A percentile compares a stretch with the other conserved stretches of the same genome.
Evolutionary conservation across 1,140 invertebrate genomes (phyloP).

Genomic region (Drosophila saltans): DNA sequence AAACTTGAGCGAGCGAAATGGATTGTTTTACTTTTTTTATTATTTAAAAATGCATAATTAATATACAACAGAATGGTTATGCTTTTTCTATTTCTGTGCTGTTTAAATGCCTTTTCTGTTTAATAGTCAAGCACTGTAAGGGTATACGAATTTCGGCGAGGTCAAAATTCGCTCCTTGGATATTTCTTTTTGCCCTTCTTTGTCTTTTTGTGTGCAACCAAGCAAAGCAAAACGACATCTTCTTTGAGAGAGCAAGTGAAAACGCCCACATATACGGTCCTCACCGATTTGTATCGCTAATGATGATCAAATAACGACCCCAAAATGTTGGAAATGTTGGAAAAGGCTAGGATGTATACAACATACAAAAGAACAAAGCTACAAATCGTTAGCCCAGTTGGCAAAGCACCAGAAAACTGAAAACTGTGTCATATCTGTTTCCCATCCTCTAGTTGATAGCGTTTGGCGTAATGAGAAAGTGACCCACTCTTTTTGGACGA

Average conservation of each 20-base stretch:
- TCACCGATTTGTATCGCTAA: constrained; percentile 73
- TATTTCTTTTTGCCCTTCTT: background rate
- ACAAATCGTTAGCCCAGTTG: constrained; percentile 79
- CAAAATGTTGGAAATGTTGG: background rate
- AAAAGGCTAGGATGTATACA: background rate
- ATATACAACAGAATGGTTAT: too few species aligned
- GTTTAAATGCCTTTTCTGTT: too few species aligned
- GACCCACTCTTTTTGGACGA: constrained; percentile 24
- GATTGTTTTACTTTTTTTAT: too few species aligned
- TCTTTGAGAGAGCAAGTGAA: constrained; percentile 34
- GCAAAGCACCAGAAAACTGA: constrained; percentile 66
- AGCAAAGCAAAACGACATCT: constrained; percentile 45
- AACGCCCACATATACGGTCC: constrained; percentile 50
- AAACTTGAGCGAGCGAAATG: too few species aligned
- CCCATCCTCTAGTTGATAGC: constrained; percentile 27
- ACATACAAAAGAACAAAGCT: constrained; percentile 44
- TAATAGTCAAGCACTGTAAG: too few species aligned
- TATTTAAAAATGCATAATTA: too few species aligned
- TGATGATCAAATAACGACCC: constrained; percentile 78
- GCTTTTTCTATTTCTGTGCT: too few species aligned
- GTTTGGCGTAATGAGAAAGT: constrained; percentile 47
- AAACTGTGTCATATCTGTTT: constrained; percentile 66
- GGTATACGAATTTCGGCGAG: too few species aligned
- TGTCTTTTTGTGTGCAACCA: constrained; percentile 59
- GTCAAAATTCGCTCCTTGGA: too few species aligned